Percentiles rank a stretch among this genome's conserved stretches.
Evolutionary conservation across 2,113 vertebrate genomes (phyloP).

Genomic region (Lophotis ruficrista): DNA sequence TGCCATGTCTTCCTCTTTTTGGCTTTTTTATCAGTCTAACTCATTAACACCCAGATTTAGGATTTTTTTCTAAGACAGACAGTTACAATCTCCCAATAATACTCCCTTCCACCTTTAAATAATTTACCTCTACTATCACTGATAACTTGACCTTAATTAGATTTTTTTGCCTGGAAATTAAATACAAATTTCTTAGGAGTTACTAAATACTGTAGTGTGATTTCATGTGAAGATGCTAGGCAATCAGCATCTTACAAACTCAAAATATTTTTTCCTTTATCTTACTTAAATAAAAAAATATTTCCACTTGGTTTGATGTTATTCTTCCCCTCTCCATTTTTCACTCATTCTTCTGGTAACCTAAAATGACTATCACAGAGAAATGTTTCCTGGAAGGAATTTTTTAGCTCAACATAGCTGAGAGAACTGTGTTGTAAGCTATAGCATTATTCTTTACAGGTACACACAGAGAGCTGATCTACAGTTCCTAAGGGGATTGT

Average conservation of each 20-base stretch:
- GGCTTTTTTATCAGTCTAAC: not conserved
- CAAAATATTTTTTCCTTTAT: not conserved
- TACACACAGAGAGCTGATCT: not conserved
- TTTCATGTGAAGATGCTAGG: not conserved
- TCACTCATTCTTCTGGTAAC: not conserved
- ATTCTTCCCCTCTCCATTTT: not conserved
- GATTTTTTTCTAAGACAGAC: not conserved
- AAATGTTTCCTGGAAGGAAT: not conserved
- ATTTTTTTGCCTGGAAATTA: not conserved
- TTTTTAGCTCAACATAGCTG: not conserved
- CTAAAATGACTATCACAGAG: not conserved
- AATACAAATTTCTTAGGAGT: not conserved
- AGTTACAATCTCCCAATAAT: not conserved
- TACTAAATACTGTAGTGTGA: not conserved
- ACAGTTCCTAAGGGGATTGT: not conserved
- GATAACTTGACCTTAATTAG: not conserved
- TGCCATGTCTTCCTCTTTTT: not conserved
- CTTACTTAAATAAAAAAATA: not conserved
- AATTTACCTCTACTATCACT: not conserved
- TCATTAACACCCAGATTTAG: not conserved
- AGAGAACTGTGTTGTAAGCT: not conserved
- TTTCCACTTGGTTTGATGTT: not conserved
- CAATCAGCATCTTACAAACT: not conserved
- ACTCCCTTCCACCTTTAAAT: not conserved
- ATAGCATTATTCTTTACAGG: not conserved